Percentiles rank a stretch among this genome's conserved stretches.
Conservation (phyloP, 1,140 invertebrate species). For the Drosophila kurseongensis region DNA sequence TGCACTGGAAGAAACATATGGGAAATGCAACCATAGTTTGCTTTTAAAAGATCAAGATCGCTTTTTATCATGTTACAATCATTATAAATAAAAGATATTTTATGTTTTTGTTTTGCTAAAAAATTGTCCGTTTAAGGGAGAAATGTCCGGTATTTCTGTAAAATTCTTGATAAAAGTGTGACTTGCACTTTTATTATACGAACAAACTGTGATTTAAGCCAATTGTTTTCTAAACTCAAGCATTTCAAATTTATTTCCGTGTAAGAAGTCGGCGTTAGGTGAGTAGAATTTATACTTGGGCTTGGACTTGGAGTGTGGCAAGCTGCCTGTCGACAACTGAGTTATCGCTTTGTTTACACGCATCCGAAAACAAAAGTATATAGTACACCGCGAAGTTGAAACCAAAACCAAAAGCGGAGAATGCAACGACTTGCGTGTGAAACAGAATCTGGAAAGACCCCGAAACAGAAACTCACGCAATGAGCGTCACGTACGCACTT, state of each 20-base stretch:
- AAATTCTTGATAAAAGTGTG: background rate
- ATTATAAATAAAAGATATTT: no score
- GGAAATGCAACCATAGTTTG: background rate
- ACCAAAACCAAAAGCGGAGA: background rate
- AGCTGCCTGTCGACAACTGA: conserved; percentile 50
- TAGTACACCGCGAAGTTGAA: conserved; percentile 2
- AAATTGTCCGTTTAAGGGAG: background rate
- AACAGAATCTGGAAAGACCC: conserved; percentile 15
- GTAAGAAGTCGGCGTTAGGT: background rate
- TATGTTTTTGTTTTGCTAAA: background rate
- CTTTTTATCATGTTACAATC: no score
- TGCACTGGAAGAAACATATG: conserved; percentile 5
- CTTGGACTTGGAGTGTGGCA: conserved; percentile 32
- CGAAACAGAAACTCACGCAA: conserved; percentile 35
- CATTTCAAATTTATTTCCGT: background rate
- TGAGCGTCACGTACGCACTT: conserved; percentile 54
- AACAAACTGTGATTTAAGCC: no score
- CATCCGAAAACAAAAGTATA: conserved; percentile 29
- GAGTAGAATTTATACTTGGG: conserved; percentile 20
- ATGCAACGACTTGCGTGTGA: conserved; percentile 28
- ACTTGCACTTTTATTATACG: no score
- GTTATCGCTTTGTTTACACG: conserved; percentile 61
- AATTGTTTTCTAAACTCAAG: no score
- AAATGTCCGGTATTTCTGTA: background rate
- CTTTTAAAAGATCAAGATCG: no score